A percentile compares a stretch with the other conserved stretches of the same genome.
Evolutionary conservation across 2,113 vertebrate species (phyloP).

Genomic region (Thryonomys swinderianus): DNA sequence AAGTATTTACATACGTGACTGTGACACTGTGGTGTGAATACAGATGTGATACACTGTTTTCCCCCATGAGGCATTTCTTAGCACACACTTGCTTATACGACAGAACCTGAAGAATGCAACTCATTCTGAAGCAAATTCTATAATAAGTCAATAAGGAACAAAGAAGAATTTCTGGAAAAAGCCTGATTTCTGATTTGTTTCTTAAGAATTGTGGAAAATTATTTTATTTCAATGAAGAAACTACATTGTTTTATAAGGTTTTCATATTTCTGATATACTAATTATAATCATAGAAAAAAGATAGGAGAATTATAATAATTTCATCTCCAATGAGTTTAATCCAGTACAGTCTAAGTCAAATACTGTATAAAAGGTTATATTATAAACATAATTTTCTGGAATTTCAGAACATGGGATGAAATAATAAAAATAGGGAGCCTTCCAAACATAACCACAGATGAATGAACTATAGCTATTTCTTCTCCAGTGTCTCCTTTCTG

Average conservation of each 20-base stretch:
- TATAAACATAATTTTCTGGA: neutral
- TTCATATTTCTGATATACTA: neutral
- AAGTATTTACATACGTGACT: neutral
- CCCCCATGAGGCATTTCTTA: neutral
- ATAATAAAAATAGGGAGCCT: neutral
- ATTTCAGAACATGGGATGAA: neutral
- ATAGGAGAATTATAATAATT: neutral
- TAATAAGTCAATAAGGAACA: neutral
- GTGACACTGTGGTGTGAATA: neutral
- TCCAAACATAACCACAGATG: neutral
- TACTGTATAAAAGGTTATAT: neutral
- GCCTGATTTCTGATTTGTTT: neutral
- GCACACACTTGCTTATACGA: neutral
- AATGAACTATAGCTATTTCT: neutral
- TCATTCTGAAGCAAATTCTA: neutral
- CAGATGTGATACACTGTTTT: neutral
- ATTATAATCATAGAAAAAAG: neutral
- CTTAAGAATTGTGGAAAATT: neutral
- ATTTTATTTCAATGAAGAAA: neutral
- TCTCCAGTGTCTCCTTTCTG: neutral
- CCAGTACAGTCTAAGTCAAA: neutral
- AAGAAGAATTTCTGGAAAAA: neutral
- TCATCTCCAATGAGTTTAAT: neutral
- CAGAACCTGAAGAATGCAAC: neutral
- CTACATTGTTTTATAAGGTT: neutral